Base-by-base conservation (phyloP, 2,888 invertebrate species). In the Strigamia transsilvanica region DNA sequence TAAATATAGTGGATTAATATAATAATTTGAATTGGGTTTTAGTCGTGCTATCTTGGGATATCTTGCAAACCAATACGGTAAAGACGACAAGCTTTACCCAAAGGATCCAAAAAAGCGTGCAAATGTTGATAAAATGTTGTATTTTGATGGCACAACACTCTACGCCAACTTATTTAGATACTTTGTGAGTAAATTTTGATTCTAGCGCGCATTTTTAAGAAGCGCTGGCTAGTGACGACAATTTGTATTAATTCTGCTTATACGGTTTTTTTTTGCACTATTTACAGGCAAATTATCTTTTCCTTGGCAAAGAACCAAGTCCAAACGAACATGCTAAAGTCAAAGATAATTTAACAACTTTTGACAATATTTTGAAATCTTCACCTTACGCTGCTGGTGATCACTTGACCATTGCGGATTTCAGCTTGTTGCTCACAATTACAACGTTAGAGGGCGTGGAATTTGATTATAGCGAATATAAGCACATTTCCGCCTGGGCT, bases 401-500 rank as follows among this genome's bases (percentile, higher is more conserved):
- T 12, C 80, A 80, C 12, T 12, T 80, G 51, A 80, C 80, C 32
- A 51, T 80, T 15, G 80, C 80, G 23, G 80, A 80, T 18, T 15
- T 80, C 13, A 18, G 21, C 6, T 51, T 80, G 80, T 18, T 80
- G 18, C 27, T 80, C 51, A 51, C 80, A 2, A 51, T 80, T 7
- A 80, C 80, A 13, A 51, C 80, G 7, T 51, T 80, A 23, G 80
- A 80, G 21, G 46, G 15, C 4, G 6, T 80, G 23, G 80, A 32
- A 73, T 79, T 92, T 83, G 93, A 94, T 87, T 87, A 94, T 84
- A 90, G 90, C 86, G 91, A 92, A 85, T 93, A 91, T 88, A 88
- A 90, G 79, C 94, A 94, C 85, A 90, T 94, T 82, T 87, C 88
- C 83, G 92, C 90, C 82, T 93, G 93, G 92, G 89, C 89, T 85